These are phyloP conservation scores for Platichthys flesus DNA, from an alignment of 2,113 vertebrate species.

Conservation along the genomic window DNA sequence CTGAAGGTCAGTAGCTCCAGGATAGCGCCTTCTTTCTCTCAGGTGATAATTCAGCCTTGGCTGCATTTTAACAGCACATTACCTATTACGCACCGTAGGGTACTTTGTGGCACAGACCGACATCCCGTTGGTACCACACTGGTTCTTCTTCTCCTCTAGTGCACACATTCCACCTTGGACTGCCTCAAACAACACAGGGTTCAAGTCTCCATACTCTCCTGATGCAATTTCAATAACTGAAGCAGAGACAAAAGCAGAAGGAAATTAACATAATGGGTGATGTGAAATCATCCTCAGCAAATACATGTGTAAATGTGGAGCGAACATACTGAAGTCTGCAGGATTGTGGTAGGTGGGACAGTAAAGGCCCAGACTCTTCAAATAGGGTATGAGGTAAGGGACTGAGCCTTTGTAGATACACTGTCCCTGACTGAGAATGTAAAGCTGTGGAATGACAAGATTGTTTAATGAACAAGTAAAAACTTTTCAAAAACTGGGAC, in stretches of 20 bases:
- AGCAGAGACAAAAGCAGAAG: constrained; percentile 21
- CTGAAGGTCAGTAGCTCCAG: not conserved
- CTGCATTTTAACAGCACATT: not conserved
- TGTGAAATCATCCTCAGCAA: not conserved
- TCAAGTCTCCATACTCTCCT: constrained; percentile 96
- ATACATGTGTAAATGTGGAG: not conserved
- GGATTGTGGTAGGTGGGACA: constrained; percentile 99
- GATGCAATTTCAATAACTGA: constrained; percentile 97
- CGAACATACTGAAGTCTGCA: constrained; percentile 94
- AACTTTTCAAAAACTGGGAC: too few species aligned
- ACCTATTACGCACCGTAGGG: constrained; percentile 79
- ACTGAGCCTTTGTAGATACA: constrained; percentile 97
- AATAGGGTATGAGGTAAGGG: constrained; percentile 93
- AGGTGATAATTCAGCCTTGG: not conserved
- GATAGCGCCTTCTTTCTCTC: not conserved
- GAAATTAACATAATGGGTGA: not conserved
- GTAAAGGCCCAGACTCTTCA: constrained; percentile 93
- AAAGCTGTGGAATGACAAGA: constrained; percentile 85
- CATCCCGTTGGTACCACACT: constrained; percentile 80
- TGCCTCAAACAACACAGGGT: constrained; percentile 91
- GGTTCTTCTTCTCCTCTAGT: constrained; percentile 88
- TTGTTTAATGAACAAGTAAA: not conserved
- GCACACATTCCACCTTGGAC: constrained; percentile 92
- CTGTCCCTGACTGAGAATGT: constrained; percentile 97
- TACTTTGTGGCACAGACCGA: constrained; percentile 78